Evolutionary conservation across 2,888 invertebrate genomes (phyloP).

Genomic region (Blastobasis lacticolella): DNA sequence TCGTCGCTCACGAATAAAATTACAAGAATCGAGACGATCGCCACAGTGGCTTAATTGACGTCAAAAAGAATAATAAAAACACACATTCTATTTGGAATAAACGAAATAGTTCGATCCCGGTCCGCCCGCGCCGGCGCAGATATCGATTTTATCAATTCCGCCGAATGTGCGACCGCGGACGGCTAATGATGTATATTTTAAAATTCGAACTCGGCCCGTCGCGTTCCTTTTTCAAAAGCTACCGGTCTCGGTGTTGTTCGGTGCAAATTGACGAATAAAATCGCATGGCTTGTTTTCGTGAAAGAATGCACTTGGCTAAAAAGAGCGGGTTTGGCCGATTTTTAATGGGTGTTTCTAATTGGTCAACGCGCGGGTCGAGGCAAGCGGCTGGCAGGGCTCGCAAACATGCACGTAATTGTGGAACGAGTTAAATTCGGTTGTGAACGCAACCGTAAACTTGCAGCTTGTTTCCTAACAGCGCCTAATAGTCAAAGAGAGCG

Average conservation of each 20-base stretch:
- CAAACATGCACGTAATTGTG: conserved; percentile 2
- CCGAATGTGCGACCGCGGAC: background rate
- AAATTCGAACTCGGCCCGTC: conserved; percentile 24
- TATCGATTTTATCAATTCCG: background rate
- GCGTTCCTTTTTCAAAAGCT: conserved; percentile 48
- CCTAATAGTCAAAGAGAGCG: conserved; percentile 4
- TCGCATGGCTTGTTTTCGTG: conserved; percentile 56
- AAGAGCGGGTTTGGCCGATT: conserved; percentile 38
- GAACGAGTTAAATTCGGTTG: too few species aligned
- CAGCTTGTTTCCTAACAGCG: conserved; percentile 2
- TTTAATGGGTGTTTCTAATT: conserved; percentile 67
- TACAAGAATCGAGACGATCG: conserved; percentile 15
- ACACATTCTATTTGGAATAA: too few species aligned
- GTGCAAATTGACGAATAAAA: conserved; percentile 59
- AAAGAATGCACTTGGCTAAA: conserved; percentile 58
- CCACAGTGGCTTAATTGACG: conserved; percentile 10
- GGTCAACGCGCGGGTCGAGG: conserved; percentile 52
- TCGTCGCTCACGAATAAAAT: conserved; percentile 18
- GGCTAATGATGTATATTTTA: conserved; percentile 15
- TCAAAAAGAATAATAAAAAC: conserved; percentile 1
- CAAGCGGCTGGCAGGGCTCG: conserved; percentile 17
- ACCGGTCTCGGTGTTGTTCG: conserved; percentile 44
- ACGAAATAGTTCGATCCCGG: too few species aligned
- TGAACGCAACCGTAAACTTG: background rate
- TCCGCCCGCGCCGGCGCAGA: too few species aligned